Percentiles rank a stretch among this genome's conserved stretches.
phyloP scores from a whole-genome alignment of 2,797 vertebrate species.

The Parambassis ranga region DNA sequence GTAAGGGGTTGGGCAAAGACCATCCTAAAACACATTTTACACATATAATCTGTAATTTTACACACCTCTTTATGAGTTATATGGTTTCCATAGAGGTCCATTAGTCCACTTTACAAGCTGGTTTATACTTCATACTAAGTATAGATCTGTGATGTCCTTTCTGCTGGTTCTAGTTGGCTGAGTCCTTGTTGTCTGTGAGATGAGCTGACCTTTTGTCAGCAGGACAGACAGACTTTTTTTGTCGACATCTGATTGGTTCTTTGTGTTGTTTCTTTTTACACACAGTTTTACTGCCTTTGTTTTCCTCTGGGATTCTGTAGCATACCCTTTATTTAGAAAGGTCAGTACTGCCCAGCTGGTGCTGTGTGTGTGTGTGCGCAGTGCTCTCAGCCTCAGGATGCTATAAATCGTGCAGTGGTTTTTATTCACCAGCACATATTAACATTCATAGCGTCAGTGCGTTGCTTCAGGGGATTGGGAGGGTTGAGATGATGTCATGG shows the following conservation, averaged over 20 bases:
- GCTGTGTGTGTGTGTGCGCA: neutral
- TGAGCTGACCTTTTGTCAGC: neutral
- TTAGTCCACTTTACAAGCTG: constrained; percentile 1
- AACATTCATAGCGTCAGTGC: neutral
- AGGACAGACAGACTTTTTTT: neutral
- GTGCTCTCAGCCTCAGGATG: constrained; percentile 1
- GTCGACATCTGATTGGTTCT: neutral
- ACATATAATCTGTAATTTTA: too few species aligned
- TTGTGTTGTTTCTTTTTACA: neutral
- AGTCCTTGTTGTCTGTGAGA: neutral
- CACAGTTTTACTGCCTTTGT: constrained; percentile 26
- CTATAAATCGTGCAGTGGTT: constrained; percentile 36
- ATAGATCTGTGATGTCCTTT: neutral
- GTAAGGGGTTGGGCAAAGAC: too few species aligned
- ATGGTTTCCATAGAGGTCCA: neutral
- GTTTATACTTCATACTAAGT: neutral
- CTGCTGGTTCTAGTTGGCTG: constrained; percentile 1
- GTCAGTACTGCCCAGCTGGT: constrained; percentile 40
- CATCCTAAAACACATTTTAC: too few species aligned
- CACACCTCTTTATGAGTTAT: neutral
- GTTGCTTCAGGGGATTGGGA: constrained; percentile 19
- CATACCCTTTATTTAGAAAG: constrained; percentile 22
- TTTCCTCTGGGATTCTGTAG: constrained; percentile 7
- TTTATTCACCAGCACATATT: constrained; percentile 22
- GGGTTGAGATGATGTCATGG: constrained; percentile 39